phyloP scores from a whole-genome alignment of 2,113 vertebrate species.

The Clarias macrocephalus region DNA sequence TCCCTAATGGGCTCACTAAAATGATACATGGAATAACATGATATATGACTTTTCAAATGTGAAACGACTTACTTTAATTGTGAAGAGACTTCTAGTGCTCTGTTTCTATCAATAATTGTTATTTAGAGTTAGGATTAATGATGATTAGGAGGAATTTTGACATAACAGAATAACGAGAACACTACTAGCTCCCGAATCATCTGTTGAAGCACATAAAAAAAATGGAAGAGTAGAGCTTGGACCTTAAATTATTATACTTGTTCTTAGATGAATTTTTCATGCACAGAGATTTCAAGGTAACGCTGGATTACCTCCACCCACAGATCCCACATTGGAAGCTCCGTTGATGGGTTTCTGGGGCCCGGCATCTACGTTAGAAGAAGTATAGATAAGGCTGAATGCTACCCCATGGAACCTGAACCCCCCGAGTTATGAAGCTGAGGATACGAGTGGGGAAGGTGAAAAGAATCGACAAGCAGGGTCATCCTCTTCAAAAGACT shows the following conservation, averaged over 20 bases:
- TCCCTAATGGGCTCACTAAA: background rate
- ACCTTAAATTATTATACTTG: background rate
- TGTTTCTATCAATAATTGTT: background rate
- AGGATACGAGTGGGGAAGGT: constrained; percentile 51
- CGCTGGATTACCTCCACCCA: too few species aligned
- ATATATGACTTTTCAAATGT: background rate
- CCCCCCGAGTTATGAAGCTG: constrained; percentile 51
- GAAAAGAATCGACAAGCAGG: constrained; percentile 53
- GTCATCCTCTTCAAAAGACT: constrained; percentile 53
- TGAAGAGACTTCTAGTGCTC: background rate
- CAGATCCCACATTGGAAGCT: background rate
- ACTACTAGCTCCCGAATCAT: too few species aligned
- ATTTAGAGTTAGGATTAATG: too few species aligned
- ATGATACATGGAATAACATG: background rate
- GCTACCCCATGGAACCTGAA: constrained; percentile 47
- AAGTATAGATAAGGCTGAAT: constrained; percentile 60
- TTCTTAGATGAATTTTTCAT: background rate
- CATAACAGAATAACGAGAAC: too few species aligned
- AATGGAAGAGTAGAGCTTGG: background rate
- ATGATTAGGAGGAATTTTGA: too few species aligned
- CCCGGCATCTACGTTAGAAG: constrained; percentile 69
- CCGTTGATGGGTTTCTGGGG: constrained; percentile 63
- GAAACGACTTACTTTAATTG: background rate
- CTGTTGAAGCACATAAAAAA: too few species aligned
- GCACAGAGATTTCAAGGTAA: background rate